A percentile compares a stretch with the other conserved stretches of the same genome.
These are phyloP conservation scores for Cromileptes altivelis DNA, from an alignment of 2,113 vertebrate genomes.

Conservation along the genomic window DNA sequence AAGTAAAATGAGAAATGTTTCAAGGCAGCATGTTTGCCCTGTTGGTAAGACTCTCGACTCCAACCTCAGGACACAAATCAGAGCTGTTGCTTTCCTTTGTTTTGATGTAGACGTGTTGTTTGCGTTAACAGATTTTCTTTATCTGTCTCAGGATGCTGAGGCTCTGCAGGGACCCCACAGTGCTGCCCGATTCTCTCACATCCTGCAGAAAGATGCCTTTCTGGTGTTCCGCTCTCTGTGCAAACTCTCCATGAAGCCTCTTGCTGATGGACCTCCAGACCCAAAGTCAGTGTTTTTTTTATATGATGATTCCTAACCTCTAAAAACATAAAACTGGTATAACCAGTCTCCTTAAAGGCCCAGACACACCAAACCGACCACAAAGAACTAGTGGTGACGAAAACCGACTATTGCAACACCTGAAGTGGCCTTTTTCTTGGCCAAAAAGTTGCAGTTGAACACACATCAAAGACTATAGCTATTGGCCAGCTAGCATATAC, in stretches of 20 bases:
- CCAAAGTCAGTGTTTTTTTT: conserved; percentile 88
- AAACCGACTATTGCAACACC: too few species aligned
- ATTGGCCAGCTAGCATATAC: too few species aligned
- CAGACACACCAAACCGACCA: too few species aligned
- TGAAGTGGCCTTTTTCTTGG: too few species aligned
- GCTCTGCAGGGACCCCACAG: conserved; percentile 85
- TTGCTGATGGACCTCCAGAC: conserved; percentile 98
- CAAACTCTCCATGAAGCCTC: conserved; percentile 98
- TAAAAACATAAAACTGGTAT: neutral
- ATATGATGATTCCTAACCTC: neutral
- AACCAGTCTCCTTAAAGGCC: too few species aligned
- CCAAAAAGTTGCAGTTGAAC: too few species aligned
- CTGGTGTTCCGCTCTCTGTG: conserved; percentile 97
- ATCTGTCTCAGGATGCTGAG: conserved; percentile 88
- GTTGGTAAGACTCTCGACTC: too few species aligned
- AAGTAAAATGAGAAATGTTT: neutral
- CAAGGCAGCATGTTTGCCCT: neutral
- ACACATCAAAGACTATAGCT: too few species aligned
- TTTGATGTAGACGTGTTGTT: neutral
- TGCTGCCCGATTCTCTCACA: conserved; percentile 91
- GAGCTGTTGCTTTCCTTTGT: conserved; percentile 4
- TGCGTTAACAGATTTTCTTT: neutral
- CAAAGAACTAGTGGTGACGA: too few species aligned
- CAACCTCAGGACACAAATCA: neutral
- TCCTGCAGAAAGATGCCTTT: conserved; percentile 98